These are phyloP conservation scores for Euwallacea similis DNA, from an alignment of 1,140 invertebrate species.

Conservation along the genomic window DNA sequence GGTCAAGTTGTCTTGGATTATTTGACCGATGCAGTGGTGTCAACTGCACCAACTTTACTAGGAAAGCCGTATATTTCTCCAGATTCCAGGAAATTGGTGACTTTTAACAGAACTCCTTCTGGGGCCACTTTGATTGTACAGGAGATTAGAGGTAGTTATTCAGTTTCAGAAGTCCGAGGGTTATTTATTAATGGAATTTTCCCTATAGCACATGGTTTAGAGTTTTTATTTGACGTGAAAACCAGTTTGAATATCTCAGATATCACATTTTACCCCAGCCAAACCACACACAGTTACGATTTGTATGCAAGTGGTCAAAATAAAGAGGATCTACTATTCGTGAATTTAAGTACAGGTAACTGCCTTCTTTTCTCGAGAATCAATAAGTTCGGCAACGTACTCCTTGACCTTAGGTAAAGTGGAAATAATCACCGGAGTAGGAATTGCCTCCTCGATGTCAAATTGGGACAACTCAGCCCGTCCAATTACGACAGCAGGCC, in stretches of 20 bases:
- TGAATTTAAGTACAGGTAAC: constrained; percentile 72
- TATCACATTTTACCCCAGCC: constrained; percentile 76
- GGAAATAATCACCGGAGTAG: constrained; percentile 77
- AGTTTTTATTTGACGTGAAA: constrained; percentile 77
- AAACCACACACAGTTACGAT: constrained; percentile 75
- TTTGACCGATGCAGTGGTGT: constrained; percentile 73
- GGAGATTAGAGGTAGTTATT: constrained; percentile 63
- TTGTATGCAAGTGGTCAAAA: constrained; percentile 73
- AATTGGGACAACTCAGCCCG: constrained; percentile 71
- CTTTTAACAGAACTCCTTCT: constrained; percentile 62
- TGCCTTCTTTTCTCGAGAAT: neutral
- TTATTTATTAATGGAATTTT: neutral
- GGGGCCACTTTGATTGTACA: constrained; percentile 74
- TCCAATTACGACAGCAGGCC: constrained; percentile 67
- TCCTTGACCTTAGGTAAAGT: constrained; percentile 66
- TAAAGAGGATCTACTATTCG: constrained; percentile 74
- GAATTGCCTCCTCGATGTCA: constrained; percentile 63
- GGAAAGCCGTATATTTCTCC: constrained; percentile 74
- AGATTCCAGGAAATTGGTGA: constrained; percentile 71
- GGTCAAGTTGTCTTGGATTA: constrained; percentile 77
- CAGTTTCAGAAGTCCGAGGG: neutral
- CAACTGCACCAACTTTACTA: constrained; percentile 64
- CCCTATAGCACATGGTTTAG: constrained; percentile 63
- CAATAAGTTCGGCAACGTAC: too few relatives aligned
- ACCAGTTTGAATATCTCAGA: constrained; percentile 77